Evolutionary conservation across 2,888 invertebrate genomes (phyloP).

Genomic region (Scaptomyza caliginosa): DNA sequence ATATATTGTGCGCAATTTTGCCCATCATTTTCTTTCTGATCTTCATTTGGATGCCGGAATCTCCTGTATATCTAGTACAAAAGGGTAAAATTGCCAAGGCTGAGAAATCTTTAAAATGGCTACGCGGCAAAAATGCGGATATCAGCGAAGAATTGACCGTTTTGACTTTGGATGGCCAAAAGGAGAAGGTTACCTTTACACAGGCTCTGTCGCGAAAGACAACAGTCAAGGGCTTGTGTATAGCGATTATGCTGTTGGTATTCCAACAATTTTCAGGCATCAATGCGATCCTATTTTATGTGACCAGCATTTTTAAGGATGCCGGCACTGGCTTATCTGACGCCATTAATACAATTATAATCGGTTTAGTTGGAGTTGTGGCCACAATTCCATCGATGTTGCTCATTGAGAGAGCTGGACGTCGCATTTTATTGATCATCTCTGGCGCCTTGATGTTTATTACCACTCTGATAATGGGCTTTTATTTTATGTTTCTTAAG

Average conservation of each 20-base stretch:
- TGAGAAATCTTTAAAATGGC: conserved; percentile 86
- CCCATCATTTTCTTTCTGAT: conserved; percentile 87
- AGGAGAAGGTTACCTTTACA: conserved; percentile 84
- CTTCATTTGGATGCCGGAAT: conserved; percentile 92
- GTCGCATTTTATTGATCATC: conserved; percentile 88
- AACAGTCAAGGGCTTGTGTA: conserved; percentile 87
- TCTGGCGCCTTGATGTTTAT: conserved; percentile 89
- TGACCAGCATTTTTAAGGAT: conserved; percentile 87
- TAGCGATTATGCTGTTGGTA: conserved; percentile 91
- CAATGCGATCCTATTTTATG: conserved; percentile 92
- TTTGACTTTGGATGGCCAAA: conserved; percentile 7
- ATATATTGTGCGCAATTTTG: conserved; percentile 50
- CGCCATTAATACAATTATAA: conserved; percentile 88
- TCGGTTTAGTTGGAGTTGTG: conserved; percentile 88
- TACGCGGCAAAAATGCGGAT: conserved; percentile 89
- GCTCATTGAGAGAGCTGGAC: conserved; percentile 90
- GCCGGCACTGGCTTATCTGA: conserved; percentile 67
- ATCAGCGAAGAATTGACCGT: conserved; percentile 85
- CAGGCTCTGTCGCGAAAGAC: conserved; percentile 85
- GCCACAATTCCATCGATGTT: conserved; percentile 87
- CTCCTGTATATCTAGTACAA: conserved; percentile 88
- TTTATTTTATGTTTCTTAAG: conserved; percentile 86
- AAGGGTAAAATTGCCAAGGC: conserved; percentile 88
- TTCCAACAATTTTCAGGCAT: conserved; percentile 94
- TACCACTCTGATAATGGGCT: conserved; percentile 87